phyloP scores from a whole-genome alignment of 2,113 vertebrate species.

The Solea senegalensis region DNA sequence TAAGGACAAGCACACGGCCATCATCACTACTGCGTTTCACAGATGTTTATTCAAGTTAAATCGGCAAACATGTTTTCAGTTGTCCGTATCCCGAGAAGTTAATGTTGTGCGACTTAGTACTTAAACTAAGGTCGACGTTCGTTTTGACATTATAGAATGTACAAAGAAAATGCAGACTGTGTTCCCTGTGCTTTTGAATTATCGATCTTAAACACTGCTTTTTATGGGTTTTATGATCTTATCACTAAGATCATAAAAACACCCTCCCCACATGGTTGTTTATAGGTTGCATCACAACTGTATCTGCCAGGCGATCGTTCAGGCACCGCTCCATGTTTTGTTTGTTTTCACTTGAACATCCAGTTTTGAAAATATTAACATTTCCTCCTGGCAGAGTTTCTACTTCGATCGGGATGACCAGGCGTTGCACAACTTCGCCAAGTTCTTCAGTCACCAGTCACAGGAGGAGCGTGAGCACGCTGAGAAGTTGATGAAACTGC shows the following conservation, averaged over 20 bases:
- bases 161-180: too few species aligned
- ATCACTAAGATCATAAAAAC: not conserved
- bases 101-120: not conserved
- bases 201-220: too few species aligned
- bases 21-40: not conserved
- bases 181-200: too few species aligned
- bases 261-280: not conserved
- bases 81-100: not conserved
- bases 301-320: too few species aligned
- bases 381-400: conserved; percentile 72
- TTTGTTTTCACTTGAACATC: too few species aligned
- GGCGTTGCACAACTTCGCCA: conserved; percentile 86
- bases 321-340: too few species aligned
- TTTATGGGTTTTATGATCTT: too few species aligned
- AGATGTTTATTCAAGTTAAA: not conserved
- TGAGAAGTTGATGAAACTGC: conserved; percentile 85
- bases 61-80: not conserved
- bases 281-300: not conserved
- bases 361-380: not conserved
- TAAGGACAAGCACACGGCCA: too few species aligned
- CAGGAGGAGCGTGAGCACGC: conserved; percentile 87
- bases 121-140: conserved; percentile 28
- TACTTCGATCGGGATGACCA: conserved; percentile 90
- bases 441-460: conserved; percentile 85
- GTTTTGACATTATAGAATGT: too few species aligned